Evolutionary conservation across 2,113 vertebrate genomes (phyloP), one percentile per base, ranked within the genome.

Genomic region (Ahaetulla prasina): DNA sequence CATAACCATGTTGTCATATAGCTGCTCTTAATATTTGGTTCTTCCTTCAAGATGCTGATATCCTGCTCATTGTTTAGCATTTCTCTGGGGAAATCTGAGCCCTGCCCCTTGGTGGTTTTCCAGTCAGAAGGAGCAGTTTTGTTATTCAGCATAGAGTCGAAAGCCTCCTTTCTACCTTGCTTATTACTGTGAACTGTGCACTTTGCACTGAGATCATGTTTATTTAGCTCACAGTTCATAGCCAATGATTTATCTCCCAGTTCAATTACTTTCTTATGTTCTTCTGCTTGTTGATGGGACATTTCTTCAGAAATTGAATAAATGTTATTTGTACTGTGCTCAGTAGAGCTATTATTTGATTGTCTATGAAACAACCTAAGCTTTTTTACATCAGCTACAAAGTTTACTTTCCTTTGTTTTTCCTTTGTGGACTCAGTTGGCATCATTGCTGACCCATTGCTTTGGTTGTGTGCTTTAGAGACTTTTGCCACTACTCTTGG

Each of bases 261-360:
- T 89, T 96, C 96, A 92, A 91, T 89, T 92, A 88, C 94, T 95
- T 97, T 96, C 93, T 97, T 95, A 90, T 96, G 94, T 89, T 97
- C 96, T 91, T 96, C 96, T 22, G 95, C 96, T 93, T 97, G 96
- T 91, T 97, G 97, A 47, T 96, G 96, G 45, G 97, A 96, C 92
- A 98, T 96, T 94, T 98, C 98, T 95, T 99, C 98, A 47, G 98
- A 97, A 91, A 98, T 97, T 0, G 98, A 97, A 94, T 98, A 99
- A 93, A 98, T 98, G 94, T 97, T 98, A 93, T 97, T 97, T 50
- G 97, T 93, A 63, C 94, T 97, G 91, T 96, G 96, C 87, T 97
- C 97, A 39, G 95, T 91, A 94, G 92, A 95, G 68, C 95, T 96
- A 74, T 96, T 89, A 96, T 97, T 97, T 43, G 98, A 98, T 50